phyloP scores from a whole-genome alignment of 2,113 vertebrate genomes.

The Epinephelus moara region DNA sequence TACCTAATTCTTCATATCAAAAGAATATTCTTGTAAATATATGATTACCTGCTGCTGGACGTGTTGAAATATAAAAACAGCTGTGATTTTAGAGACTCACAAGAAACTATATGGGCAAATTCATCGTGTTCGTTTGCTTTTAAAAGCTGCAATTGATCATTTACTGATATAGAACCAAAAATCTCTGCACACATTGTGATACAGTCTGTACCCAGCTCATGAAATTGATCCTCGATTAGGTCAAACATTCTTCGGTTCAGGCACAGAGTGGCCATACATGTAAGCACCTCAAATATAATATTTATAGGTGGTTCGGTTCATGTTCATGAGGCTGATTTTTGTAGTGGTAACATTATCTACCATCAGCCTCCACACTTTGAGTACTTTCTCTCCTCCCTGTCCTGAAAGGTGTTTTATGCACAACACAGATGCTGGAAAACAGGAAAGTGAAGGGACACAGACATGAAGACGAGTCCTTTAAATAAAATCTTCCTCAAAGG shows the following conservation, averaged over 20 bases:
- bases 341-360: neutral
- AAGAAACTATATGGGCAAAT: neutral
- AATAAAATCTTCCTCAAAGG: slow-evolving; percentile 1
- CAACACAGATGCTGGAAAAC: neutral
- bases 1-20: slow-evolving; percentile 27
- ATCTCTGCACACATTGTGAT: slow-evolving; percentile 2
- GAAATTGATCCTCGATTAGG: neutral
- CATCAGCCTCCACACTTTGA: neutral
- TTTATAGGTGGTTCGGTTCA: neutral
- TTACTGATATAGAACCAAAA: slow-evolving; percentile 1
- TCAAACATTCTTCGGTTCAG: slow-evolving; percentile 28
- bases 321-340: slow-evolving; percentile 10
- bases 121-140: neutral
- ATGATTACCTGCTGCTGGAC: slow-evolving; percentile 1
- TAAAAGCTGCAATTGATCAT: neutral
- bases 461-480: neutral
- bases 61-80: slow-evolving; percentile 12
- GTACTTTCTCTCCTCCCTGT: neutral
- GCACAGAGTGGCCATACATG: neutral
- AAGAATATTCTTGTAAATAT: neutral
- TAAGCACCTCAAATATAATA: neutral
- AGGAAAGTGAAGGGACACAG: slow-evolving; percentile 3
- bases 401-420: neutral
- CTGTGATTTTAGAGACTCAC: neutral
- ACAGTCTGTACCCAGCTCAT: neutral